Evolutionary conservation across 1,140 invertebrate genomes (phyloP).

Genomic region (Cotesia vestalis): DNA sequence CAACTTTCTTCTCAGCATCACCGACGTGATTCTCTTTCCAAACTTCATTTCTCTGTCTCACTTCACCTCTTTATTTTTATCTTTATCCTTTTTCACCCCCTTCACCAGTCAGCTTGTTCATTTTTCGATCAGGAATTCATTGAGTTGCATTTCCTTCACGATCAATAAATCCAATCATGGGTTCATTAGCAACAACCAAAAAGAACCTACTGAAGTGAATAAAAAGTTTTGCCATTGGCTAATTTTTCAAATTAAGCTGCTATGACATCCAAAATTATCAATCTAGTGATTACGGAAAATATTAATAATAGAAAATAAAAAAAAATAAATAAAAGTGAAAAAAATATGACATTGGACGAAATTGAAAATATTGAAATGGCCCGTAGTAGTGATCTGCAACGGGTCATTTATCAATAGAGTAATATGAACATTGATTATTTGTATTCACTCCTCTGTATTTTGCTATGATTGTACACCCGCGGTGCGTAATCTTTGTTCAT

Average conservation of each 20-base stretch:
- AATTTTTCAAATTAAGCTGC: neutral
- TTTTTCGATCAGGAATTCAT: conserved; percentile 22
- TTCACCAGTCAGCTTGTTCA: conserved; percentile 6
- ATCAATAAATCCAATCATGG: conserved; percentile 1
- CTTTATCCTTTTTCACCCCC: neutral
- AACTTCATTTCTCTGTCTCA: conserved; percentile 20
- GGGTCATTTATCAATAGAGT: neutral
- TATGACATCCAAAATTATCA: conserved; percentile 12
- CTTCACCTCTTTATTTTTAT: neutral
- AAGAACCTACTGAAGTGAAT: conserved; percentile 7
- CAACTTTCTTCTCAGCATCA: conserved; percentile 17
- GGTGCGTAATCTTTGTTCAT: conserved; percentile 14
- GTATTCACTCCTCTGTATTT: neutral
- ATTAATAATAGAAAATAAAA: neutral
- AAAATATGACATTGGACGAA: neutral
- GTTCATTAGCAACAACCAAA: conserved; percentile 14
- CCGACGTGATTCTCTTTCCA: neutral
- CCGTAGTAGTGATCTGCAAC: neutral
- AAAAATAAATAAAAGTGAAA: neutral
- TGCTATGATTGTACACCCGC: neutral
- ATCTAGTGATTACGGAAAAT: conserved; percentile 2
- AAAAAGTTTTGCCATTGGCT: neutral
- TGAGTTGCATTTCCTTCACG: no score
- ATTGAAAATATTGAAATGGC: neutral
- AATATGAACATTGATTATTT: neutral